These are phyloP conservation scores for Folsomia candida DNA, from an alignment of 2,888 invertebrate genomes.

Conservation along the genomic window DNA sequence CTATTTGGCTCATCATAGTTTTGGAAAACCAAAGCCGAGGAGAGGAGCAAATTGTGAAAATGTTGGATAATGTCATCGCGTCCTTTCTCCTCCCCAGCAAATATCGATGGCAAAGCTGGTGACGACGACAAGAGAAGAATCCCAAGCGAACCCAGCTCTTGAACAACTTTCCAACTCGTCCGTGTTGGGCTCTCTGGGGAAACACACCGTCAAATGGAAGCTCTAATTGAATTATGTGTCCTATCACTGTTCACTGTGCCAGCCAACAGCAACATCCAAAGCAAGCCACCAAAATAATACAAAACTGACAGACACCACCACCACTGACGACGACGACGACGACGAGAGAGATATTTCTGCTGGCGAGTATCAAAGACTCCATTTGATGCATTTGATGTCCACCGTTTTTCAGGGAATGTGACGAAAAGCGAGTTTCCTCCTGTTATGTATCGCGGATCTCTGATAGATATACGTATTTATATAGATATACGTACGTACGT, in stretches of 20 bases:
- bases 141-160: constrained; percentile 14
- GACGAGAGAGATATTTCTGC: constrained; percentile 19
- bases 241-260: constrained; percentile 48
- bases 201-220: constrained; percentile 70
- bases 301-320: neutral
- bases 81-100: neutral
- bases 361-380: neutral
- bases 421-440: constrained; percentile 3
- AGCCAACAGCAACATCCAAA: neutral
- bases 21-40: neutral
- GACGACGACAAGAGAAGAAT: neutral
- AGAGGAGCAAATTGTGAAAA: neutral
- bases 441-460: neutral
- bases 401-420: neutral
- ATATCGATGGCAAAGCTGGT: constrained; percentile 8
- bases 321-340: constrained; percentile 33
- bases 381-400: neutral
- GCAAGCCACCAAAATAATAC: constrained; percentile 26
- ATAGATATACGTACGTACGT: neutral
- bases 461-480: constrained; percentile 5
- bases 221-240: constrained; percentile 69
- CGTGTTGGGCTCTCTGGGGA: constrained; percentile 49
- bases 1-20: neutral
- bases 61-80: neutral
- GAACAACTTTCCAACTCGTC: constrained; percentile 13